Conservation (phyloP, 2,888 invertebrate species). For the Hypomecis punctinalis region DNA sequence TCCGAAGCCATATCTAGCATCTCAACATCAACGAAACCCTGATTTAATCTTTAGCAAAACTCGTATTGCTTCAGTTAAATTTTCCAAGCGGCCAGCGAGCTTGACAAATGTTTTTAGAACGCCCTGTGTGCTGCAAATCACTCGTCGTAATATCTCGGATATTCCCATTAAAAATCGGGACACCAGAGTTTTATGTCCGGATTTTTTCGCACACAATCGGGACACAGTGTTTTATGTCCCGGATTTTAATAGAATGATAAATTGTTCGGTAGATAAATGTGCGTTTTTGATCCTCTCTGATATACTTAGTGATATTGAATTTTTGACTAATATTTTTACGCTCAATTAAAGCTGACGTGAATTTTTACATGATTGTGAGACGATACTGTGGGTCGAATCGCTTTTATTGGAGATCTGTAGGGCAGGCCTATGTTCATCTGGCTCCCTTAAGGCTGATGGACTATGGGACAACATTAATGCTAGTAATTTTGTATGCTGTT, state of each 20-base stretch:
- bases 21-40: conserved; percentile 39
- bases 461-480: too few relatives aligned
- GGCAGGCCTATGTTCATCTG: too few relatives aligned
- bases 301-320: too few relatives aligned
- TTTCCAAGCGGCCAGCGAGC: conserved; percentile 65
- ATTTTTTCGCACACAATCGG: conserved; percentile 14
- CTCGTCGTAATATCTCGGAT: conserved; percentile 28
- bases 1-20: conserved; percentile 43
- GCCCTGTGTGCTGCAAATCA: conserved; percentile 44
- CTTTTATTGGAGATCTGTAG: too few relatives aligned
- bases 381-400: too few relatives aligned
- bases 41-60: conserved; percentile 75
- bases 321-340: too few relatives aligned
- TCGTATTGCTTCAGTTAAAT: conserved; percentile 63
- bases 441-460: too few relatives aligned
- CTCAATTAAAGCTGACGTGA: too few relatives aligned
- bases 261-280: conserved; percentile 8
- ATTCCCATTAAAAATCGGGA: conserved; percentile 22
- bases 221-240: conserved; percentile 16
- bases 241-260: conserved; percentile 33
- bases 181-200: conserved; percentile 20
- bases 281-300: neutral
- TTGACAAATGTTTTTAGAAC: conserved; percentile 70
- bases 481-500: too few relatives aligned
- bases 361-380: too few relatives aligned